Evolutionary conservation across 1,140 invertebrate genomes (phyloP).

Genomic region (Diorhabda elongata): DNA sequence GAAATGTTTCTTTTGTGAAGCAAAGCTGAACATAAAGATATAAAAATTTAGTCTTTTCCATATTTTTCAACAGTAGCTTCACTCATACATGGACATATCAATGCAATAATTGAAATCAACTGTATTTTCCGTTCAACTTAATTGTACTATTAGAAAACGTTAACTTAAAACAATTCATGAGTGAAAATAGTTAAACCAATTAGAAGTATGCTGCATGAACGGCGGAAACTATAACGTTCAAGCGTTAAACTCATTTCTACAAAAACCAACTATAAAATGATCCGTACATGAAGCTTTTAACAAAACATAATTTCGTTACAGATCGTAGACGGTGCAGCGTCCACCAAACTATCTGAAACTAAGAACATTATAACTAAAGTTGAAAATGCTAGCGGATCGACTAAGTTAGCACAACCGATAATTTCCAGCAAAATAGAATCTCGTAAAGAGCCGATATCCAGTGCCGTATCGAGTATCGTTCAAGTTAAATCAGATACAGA

Average conservation of each 20-base stretch:
- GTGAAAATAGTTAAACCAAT: too few relatives aligned
- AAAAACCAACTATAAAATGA: not conserved
- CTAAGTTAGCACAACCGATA: constrained; percentile 32
- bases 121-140: too few relatives aligned
- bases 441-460: constrained; percentile 32
- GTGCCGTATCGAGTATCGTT: constrained; percentile 48
- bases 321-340: constrained; percentile 35
- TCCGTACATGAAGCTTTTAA: not conserved
- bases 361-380: constrained; percentile 55
- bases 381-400: constrained; percentile 51
- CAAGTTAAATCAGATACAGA: constrained; percentile 49
- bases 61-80: too few relatives aligned
- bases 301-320: constrained; percentile 3
- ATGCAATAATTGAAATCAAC: too few relatives aligned
- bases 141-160: too few relatives aligned
- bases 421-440: constrained; percentile 52
- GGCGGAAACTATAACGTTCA: constrained; percentile 2
- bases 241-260: constrained; percentile 1
- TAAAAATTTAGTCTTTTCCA: too few relatives aligned
- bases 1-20: too few relatives aligned
- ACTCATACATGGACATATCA: too few relatives aligned
- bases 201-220: not conserved
- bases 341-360: constrained; percentile 40
- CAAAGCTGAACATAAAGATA: too few relatives aligned
- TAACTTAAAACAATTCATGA: too few relatives aligned